Evolutionary conservation across 2,888 invertebrate species (phyloP).

Genomic region (Apocheima hispidaria): DNA sequence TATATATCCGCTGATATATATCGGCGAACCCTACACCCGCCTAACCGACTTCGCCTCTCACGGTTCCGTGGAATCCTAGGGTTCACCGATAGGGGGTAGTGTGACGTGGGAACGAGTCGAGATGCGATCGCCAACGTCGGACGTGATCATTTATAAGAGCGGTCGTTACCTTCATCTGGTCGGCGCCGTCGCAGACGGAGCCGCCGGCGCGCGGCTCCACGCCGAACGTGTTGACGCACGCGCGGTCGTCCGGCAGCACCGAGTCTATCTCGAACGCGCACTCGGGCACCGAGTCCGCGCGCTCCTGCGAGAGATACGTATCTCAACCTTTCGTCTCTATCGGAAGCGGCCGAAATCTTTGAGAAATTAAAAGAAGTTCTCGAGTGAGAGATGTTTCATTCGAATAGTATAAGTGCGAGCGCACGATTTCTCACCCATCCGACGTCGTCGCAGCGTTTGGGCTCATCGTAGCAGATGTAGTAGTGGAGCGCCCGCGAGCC

Average conservation of each 20-base stretch:
- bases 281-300: slow-evolving; percentile 69
- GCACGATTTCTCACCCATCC: slow-evolving; percentile 71
- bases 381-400: slow-evolving; percentile 49
- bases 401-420: no score
- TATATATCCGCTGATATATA: no score
- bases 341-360: no score
- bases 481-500: slow-evolving; percentile 74
- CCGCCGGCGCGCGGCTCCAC: slow-evolving; percentile 62
- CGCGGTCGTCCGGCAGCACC: slow-evolving; percentile 73
- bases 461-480: slow-evolving; percentile 78
- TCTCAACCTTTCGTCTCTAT: no score
- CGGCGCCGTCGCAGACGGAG: slow-evolving; percentile 74
- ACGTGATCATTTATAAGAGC: no score
- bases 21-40: no score
- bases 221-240: slow-evolving; percentile 76
- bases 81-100: no score
- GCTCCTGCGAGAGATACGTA: slow-evolving; percentile 62
- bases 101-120: no score
- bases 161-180: slow-evolving; percentile 75
- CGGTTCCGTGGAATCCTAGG: no score
- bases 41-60: no score
- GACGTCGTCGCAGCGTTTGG: slow-evolving; percentile 77
- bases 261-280: slow-evolving; percentile 81
- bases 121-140: no score
- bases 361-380: no score